phyloP scores from a whole-genome alignment of 2,113 vertebrate genomes.

The Motacilla tschutschensis region DNA sequence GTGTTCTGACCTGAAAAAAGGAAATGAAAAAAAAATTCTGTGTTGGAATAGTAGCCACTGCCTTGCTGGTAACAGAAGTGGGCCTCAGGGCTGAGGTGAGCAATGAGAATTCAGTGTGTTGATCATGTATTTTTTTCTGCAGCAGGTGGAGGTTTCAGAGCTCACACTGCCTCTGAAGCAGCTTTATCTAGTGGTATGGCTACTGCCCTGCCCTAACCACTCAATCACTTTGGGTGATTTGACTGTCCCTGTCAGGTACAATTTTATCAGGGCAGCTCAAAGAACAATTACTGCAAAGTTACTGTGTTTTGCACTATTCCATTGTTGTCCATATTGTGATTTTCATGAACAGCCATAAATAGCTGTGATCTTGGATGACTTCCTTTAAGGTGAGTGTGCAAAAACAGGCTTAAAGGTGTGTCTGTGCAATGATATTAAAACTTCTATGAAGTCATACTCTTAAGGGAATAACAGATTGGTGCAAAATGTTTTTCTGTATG shows the following conservation, averaged over 20 bases:
- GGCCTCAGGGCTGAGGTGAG: not conserved
- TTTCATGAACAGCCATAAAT: conserved; percentile 55
- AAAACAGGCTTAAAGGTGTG: conserved; percentile 41
- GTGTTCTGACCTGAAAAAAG: not conserved
- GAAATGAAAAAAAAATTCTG: not conserved
- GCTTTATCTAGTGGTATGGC: not conserved
- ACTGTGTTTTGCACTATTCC: not conserved
- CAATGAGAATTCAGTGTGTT: not conserved
- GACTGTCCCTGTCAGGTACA: not conserved
- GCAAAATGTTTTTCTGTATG: conserved; percentile 1
- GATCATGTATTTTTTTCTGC: not conserved
- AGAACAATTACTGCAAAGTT: conserved; percentile 7
- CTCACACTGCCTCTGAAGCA: not conserved
- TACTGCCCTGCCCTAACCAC: not conserved
- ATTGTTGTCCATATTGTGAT: conserved; percentile 10
- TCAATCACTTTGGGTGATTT: not conserved
- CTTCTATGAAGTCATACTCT: not conserved
- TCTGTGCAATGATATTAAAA: not conserved
- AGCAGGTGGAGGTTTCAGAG: not conserved
- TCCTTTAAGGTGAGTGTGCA: conserved; percentile 31
- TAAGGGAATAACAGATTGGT: conserved; percentile 4
- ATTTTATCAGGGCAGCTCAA: conserved; percentile 15
- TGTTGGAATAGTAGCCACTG: not conserved
- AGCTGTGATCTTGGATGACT: conserved; percentile 61
- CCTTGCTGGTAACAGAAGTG: not conserved